A percentile compares a stretch with the other conserved stretches of the same genome.
Conservation (phyloP, 2,113 vertebrate genomes). For the Miniopterus natalensis region DNA sequence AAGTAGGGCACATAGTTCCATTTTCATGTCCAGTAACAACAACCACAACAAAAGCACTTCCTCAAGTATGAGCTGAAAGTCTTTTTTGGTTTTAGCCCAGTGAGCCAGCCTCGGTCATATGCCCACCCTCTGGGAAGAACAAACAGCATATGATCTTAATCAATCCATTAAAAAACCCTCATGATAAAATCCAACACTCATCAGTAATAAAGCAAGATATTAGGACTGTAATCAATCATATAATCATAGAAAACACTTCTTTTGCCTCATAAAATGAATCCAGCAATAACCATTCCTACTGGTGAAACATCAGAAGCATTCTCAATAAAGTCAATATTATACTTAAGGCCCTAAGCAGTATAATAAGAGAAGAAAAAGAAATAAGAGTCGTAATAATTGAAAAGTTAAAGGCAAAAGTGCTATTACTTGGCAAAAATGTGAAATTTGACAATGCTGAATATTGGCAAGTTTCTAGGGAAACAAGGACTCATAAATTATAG, state of each 20-base stretch:
- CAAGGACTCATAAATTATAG: neutral
- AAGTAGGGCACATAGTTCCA: neutral
- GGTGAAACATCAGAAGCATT: neutral
- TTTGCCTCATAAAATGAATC: neutral
- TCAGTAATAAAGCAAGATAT: neutral
- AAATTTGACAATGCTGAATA: conserved; percentile 5
- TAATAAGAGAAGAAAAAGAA: neutral
- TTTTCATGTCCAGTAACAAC: neutral
- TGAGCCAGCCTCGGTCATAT: neutral
- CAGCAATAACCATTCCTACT: neutral
- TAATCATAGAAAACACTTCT: neutral
- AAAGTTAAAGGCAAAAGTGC: conserved; percentile 38
- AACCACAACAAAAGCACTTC: neutral
- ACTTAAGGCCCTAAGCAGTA: neutral
- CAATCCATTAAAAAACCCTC: neutral
- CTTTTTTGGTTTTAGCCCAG: neutral
- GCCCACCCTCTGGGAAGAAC: neutral
- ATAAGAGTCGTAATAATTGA: neutral
- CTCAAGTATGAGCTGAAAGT: neutral
- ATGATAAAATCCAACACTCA: neutral
- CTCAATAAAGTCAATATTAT: neutral
- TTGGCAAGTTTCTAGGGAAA: conserved; percentile 6
- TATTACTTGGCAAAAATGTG: neutral
- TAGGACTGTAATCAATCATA: neutral
- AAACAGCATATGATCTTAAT: neutral